Evolutionary conservation across 1,140 invertebrate genomes (phyloP).

Genomic region (Rhyzopertha dominica): DNA sequence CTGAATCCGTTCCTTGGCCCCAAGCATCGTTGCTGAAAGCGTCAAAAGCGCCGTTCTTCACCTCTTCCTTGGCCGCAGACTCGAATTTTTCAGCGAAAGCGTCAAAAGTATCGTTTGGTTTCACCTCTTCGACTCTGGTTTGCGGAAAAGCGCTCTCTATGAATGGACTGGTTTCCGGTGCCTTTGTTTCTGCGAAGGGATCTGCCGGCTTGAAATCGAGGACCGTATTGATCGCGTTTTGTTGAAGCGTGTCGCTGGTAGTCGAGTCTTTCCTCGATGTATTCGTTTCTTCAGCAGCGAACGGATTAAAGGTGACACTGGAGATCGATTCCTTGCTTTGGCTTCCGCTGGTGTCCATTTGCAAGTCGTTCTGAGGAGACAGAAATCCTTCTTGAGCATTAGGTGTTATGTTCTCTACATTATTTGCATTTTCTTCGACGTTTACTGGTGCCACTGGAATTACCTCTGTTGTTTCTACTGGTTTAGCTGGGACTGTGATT

Average conservation of each 20-base stretch:
- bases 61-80: conserved; percentile 55
- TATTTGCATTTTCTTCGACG: no score
- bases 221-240: conserved; percentile 1
- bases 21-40: conserved; percentile 49
- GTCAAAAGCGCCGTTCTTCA: conserved; percentile 44
- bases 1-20: conserved; percentile 40
- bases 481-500: no score
- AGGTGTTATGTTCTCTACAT: no score
- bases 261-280: conserved; percentile 9
- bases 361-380: conserved; percentile 37
- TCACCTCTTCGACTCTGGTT: not conserved
- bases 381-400: conserved; percentile 30
- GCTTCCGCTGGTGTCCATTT: conserved; percentile 43
- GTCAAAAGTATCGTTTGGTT: conserved; percentile 63
- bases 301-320: conserved; percentile 48
- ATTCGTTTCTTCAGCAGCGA: conserved; percentile 46
- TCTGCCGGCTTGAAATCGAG: conserved; percentile 1
- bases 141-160: not conserved
- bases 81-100: conserved; percentile 85
- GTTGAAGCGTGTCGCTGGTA: conserved; percentile 3
- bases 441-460: no score
- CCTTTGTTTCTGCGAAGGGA: conserved; percentile 5
- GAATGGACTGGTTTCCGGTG: conserved; percentile 2
- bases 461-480: no score
- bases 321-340: conserved; percentile 43